Base-by-base conservation (phyloP, 2,797 vertebrate genomes). In the Delichon dasypus region DNA sequence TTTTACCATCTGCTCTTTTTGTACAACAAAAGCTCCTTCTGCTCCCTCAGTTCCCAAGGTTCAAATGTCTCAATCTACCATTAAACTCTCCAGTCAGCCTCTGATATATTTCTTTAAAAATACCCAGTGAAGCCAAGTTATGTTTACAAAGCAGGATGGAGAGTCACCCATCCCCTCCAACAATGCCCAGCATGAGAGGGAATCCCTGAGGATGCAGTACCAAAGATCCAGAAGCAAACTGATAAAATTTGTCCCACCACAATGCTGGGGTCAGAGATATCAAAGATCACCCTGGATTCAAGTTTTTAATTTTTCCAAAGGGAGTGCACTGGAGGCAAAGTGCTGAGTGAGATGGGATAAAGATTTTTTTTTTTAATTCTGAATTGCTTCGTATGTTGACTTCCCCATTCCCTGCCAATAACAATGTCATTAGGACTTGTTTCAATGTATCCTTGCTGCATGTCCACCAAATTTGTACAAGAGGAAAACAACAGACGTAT, bases 161-260 rank as follows among this genome's bases (percentile, higher is more conserved):
- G 5, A 13, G 55, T 25, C 45, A 53, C 27, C 18, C 55, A 54
- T 18, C 25, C 71, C 68, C n/a, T 76, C 26, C 11, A 16, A 70
- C 2, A 6, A 62, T n/a, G 44, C 22, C 51, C 81, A 44, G 3
- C 0, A 1, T 0, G 1, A 53, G 2, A 25, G 36, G 22, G 30
- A 85, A 73, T 32, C 48, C 48, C 72, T 23, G 7, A 58, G 26
- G 36, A 30, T 2, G 3, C 18, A 62, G 19, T 40, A 61, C 48
- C 25, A 55, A 62, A 48, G 55, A 77, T 17, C 16, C 64, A 62
- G 30, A 72, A 58, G 5, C 7, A 54, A 87, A 54, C 17, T 53
- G 10, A 29, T 25, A 13, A 89, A 48, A 55, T 58, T 29, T 72
- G 16, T 58, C 71, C 55, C 23, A 18, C 34, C 8, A 62, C 25